A percentile compares a stretch with the other conserved stretches of the same genome.
These are phyloP conservation scores for Chlorops oryzae DNA, from an alignment of 1,140 invertebrate species.

Conservation along the genomic window DNA sequence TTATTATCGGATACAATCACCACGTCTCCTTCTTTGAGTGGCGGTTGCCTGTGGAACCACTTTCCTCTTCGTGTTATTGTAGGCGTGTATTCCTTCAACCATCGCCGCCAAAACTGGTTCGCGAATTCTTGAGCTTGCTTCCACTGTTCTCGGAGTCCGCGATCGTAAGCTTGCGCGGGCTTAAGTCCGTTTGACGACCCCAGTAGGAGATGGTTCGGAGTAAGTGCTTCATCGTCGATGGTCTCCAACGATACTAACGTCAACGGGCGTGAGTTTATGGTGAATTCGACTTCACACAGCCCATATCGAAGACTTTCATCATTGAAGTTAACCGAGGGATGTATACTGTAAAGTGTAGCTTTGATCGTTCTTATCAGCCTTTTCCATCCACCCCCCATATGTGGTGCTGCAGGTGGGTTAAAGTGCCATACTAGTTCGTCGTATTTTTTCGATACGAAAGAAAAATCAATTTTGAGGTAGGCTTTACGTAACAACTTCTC, in stretches of 20 bases:
- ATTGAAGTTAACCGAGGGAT: background rate
- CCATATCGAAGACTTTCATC: background rate
- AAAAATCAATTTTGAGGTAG: too few species aligned
- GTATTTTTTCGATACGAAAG: too few species aligned
- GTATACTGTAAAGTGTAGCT: background rate
- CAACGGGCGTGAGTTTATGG: background rate
- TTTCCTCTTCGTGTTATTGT: too few species aligned
- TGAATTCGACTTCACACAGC: background rate
- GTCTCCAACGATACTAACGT: background rate
- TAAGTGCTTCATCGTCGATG: background rate
- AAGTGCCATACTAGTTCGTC: conserved; percentile 26
- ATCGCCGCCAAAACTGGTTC: too few species aligned
- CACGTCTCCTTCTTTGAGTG: too few species aligned
- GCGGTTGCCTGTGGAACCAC: too few species aligned
- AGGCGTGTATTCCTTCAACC: too few species aligned
- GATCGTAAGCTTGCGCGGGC: too few species aligned
- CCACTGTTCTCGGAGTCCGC: too few species aligned
- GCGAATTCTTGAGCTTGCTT: too few species aligned
- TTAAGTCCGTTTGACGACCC: background rate
- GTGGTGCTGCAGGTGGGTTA: conserved; percentile 21
- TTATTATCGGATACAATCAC: too few species aligned
- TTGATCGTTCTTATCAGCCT: conserved; percentile 20
- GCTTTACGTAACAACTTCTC: too few species aligned
- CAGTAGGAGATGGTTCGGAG: background rate
- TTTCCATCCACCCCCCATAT: conserved; percentile 31